Percentiles rank a stretch among this genome's conserved stretches.
Evolutionary conservation across 2,888 invertebrate species (phyloP).

Genomic region (Ophion costatus): DNA sequence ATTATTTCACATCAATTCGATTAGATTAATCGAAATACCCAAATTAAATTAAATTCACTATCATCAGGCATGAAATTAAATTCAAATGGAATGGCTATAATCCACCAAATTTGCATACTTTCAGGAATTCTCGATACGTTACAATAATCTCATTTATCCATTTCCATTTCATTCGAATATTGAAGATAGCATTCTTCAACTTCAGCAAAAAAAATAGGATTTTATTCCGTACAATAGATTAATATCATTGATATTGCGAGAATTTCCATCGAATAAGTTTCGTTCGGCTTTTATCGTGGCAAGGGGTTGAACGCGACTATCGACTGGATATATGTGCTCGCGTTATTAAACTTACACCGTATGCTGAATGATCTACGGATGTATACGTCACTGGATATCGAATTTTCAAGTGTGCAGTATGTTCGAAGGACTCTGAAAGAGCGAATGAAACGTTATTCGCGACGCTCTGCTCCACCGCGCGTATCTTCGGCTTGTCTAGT

Average conservation of each 20-base stretch:
- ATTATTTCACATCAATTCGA: too few species aligned
- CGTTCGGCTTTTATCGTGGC: conserved; percentile 28
- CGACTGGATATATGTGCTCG: conserved; percentile 38
- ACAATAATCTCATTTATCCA: too few species aligned
- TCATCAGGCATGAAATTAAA: too few species aligned
- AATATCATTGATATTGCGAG: conserved; percentile 10
- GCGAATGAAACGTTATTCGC: conserved; percentile 56
- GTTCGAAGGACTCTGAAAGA: conserved; percentile 36
- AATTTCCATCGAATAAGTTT: conserved; percentile 13
- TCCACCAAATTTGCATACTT: too few species aligned
- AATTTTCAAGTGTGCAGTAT: conserved; percentile 46
- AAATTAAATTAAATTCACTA: too few species aligned
- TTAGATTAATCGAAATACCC: too few species aligned
- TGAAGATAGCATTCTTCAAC: too few species aligned
- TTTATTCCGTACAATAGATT: not conserved
- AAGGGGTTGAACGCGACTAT: conserved; percentile 5
- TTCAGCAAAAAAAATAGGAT: not conserved
- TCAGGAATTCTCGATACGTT: too few species aligned
- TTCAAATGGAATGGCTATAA: too few species aligned
- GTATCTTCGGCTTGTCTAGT: conserved; percentile 70
- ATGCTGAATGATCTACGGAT: conserved; percentile 24
- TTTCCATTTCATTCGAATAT: too few species aligned
- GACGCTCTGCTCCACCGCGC: conserved; percentile 35
- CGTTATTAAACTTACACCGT: conserved; percentile 52
- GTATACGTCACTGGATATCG: conserved; percentile 53